Percentiles rank a stretch among this genome's conserved stretches.
These are phyloP conservation scores for Galendromus occidentalis DNA, from an alignment of 1,140 invertebrate species.

Conservation along the genomic window DNA sequence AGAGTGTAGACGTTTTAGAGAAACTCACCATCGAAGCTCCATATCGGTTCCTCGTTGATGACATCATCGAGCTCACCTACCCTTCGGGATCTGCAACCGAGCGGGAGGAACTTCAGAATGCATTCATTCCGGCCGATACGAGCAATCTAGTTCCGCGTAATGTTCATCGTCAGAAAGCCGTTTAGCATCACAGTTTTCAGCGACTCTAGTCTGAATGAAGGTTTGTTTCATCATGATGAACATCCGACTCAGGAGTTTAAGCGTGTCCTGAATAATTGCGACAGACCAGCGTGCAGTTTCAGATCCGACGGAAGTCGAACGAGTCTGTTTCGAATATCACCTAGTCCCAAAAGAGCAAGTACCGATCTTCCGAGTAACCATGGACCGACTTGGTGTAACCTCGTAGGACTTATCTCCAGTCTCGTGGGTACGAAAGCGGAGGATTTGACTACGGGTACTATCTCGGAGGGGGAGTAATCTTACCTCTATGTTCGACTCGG, in stretches of 20 bases:
- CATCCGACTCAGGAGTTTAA: not conserved
- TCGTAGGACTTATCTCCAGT: too few species aligned
- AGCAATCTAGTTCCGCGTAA: not conserved
- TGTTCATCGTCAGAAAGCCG: slow-evolving; percentile 4
- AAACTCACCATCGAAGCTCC: too few species aligned
- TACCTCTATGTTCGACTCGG: too few species aligned
- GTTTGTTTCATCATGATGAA: slow-evolving; percentile 7
- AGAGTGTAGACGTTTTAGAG: too few species aligned
- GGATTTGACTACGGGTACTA: too few species aligned
- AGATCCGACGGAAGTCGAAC: not conserved
- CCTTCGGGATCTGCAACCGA: too few species aligned
- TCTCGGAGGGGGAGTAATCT: too few species aligned
- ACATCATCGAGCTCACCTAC: too few species aligned
- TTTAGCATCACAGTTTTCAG: slow-evolving; percentile 4
- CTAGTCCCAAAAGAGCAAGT: not conserved
- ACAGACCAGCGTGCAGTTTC: not conserved
- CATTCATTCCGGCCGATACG: too few species aligned
- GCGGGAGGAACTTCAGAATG: too few species aligned
- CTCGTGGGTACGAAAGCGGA: too few species aligned
- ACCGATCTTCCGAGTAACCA: not conserved
- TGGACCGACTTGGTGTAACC: slow-evolving; percentile 4
- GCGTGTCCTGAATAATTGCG: not conserved
- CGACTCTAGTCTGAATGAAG: slow-evolving; percentile 10
- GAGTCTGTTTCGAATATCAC: not conserved
- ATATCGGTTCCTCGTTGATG: too few species aligned